Evolutionary conservation across 2,113 vertebrate genomes (phyloP), one percentile per base, ranked within the genome.

Genomic region (Vulpes ferrilata): DNA sequence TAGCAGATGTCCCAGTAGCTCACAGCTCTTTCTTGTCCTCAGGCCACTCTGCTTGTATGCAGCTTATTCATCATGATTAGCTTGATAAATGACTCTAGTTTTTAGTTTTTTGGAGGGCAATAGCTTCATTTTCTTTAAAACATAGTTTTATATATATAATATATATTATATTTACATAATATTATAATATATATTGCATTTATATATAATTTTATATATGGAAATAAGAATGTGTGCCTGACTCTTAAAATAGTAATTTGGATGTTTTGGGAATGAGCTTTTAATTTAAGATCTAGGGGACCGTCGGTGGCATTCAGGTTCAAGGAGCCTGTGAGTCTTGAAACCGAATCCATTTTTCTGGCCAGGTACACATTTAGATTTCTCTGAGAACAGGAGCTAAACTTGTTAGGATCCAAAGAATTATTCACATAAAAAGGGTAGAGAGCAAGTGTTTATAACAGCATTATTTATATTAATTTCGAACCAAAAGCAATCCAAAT

Each of bases 71-170:
- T 76, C 35, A 27, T 55, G 60, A 85, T 74, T 85, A 87, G 19
- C 1, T 80, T 93, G 84, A 94, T 92, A 92, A 92, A 88, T 74
- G 25, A 32, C 5, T 87, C 53, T 16, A 60, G 51, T 87, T 79
- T 78, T 78, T 78, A 51, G 74, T 10, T 51, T 64, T 59, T 88
- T 59, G 8, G 53, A 53, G 23, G 3, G 2, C 51, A 93, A 4
- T 88, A n/a, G 17, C 3, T 88, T 53, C 17, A 74, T 59, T 27
- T 89, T 88, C 19, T 84, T 7, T 96, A 69, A 96, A 79, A 57
- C 1, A 43, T 30, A 73, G 7, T 88, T 87, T 84, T 84, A 35
- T 60, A 30, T 16, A 43, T 43, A 43, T 43, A 43, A 30, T 16
- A 43, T 43, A 43, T 43, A 43, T 43, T 43, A 43, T 43, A 43